Conservation (phyloP, 2,797 vertebrate genomes). For the Macropodus opercularis region DNA sequence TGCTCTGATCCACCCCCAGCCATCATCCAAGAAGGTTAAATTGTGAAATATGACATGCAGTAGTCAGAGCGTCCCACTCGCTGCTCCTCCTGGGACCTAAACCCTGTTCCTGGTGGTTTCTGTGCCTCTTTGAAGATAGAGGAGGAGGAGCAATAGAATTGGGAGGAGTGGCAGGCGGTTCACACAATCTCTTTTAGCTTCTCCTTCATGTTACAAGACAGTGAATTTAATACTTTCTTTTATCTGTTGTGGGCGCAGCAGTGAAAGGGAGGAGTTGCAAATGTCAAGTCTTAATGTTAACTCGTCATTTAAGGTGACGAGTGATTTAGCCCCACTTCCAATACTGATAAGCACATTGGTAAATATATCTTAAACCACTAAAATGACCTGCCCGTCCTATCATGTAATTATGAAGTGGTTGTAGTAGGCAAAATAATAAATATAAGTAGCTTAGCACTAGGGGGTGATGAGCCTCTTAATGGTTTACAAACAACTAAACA, state of each 20-base stretch:
- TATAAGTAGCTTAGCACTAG: too few species aligned
- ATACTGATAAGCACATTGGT: not conserved
- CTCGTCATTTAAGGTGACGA: constrained; percentile 16
- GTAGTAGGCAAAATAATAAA: too few species aligned
- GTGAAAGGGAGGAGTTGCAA: constrained; percentile 55
- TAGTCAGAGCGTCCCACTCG: constrained; percentile 59
- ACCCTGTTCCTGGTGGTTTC: constrained; percentile 49
- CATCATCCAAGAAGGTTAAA: constrained; percentile 78
- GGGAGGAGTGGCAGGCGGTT: constrained; percentile 58
- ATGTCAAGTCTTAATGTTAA: constrained; percentile 54
- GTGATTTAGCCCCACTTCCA: constrained; percentile 25
- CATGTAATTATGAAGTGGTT: not conserved
- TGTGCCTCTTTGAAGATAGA: constrained; percentile 58
- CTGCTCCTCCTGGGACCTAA: constrained; percentile 53
- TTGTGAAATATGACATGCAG: constrained; percentile 74
- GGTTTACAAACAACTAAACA: not conserved
- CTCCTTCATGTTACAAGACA: constrained; percentile 49
- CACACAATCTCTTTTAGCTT: constrained; percentile 53
- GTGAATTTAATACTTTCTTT: constrained; percentile 56
- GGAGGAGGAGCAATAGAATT: constrained; percentile 44
- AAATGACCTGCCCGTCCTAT: too few species aligned
- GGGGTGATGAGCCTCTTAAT: not conserved
- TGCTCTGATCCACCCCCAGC: constrained; percentile 79
- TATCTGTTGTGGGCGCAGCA: constrained; percentile 54
- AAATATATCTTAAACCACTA: not conserved